phyloP scores from a whole-genome alignment of 2,797 vertebrate species.

The Sylvilagus floridanus region DNA sequence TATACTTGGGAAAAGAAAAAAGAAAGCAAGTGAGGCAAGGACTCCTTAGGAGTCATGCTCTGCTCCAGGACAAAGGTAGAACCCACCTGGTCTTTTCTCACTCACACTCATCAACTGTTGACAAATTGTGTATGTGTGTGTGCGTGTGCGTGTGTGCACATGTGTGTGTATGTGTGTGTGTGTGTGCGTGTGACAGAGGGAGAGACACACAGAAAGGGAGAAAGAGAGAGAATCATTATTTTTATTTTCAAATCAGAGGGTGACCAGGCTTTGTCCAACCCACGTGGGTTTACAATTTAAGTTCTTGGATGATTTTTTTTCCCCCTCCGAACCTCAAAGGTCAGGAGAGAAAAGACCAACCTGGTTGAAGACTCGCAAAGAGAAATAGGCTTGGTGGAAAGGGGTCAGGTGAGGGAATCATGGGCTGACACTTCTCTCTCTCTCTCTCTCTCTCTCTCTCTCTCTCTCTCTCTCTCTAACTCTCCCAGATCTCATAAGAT shows the following conservation, averaged over 20 bases:
- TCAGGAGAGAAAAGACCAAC: neutral
- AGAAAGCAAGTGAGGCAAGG: neutral
- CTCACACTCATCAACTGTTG: neutral
- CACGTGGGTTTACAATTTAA: conserved; percentile 36
- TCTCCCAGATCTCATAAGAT: neutral
- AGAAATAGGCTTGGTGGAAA: neutral
- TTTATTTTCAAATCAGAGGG: conserved; percentile 46
- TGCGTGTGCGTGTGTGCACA: too few relatives aligned
- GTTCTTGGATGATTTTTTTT: neutral
- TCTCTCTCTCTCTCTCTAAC: neutral
- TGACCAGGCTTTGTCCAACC: neutral
- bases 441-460: neutral
- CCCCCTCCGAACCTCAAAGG: neutral
- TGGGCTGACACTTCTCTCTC: neutral
- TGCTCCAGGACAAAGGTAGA: neutral
- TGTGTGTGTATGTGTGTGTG: too few relatives aligned
- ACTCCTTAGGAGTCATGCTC: neutral
- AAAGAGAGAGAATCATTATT: neutral
- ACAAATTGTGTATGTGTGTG: neutral
- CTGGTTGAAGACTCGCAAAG: neutral
- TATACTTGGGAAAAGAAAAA: neutral
- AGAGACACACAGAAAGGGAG: neutral
- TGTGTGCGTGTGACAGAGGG: too few relatives aligned
- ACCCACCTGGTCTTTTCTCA: neutral
- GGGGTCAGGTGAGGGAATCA: neutral